These are phyloP conservation scores for Syrphus vitripennis DNA, from an alignment of 2,888 invertebrate species.

Conservation along the genomic window DNA sequence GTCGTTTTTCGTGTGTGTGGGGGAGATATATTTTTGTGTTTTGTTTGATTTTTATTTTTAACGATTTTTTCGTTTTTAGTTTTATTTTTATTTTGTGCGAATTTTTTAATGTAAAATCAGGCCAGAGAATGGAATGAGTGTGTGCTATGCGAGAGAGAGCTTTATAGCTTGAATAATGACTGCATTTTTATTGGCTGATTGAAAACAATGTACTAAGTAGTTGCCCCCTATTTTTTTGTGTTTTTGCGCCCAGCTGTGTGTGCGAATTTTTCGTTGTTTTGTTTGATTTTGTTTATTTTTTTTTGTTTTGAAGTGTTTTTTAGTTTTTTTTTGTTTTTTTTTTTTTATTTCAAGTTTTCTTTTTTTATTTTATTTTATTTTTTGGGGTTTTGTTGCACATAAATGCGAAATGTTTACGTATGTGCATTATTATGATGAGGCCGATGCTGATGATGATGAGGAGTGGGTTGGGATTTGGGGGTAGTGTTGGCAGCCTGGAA, in stretches of 20 bases:
- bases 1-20: conserved; percentile 66
- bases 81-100: conserved; percentile 60
- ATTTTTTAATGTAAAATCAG: conserved; percentile 62
- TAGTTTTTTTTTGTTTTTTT: conserved; percentile 70
- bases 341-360: conserved; percentile 59
- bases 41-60: conserved; percentile 68
- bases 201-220: conserved; percentile 79
- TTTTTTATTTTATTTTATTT: conserved; percentile 53
- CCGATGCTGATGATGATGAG: conserved; percentile 41
- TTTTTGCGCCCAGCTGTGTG: conserved; percentile 66
- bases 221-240: conserved; percentile 76
- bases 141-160: conserved; percentile 70
- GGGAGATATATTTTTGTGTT: conserved; percentile 35
- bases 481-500: conserved; percentile 11
- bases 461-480: conserved; percentile 10
- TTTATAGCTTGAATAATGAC: conserved; percentile 78
- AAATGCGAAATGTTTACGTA: conserved; percentile 78
- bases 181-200: conserved; percentile 81
- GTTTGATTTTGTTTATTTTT: conserved; percentile 34
- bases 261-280: conserved; percentile 70
- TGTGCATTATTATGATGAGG: conserved; percentile 77
- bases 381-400: conserved; percentile 73
- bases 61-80: conserved; percentile 57
- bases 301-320: conserved; percentile 45
- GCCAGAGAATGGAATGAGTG: not conserved